phyloP scores from a whole-genome alignment of 2,888 invertebrate species.

The Ischnura elegans region DNA sequence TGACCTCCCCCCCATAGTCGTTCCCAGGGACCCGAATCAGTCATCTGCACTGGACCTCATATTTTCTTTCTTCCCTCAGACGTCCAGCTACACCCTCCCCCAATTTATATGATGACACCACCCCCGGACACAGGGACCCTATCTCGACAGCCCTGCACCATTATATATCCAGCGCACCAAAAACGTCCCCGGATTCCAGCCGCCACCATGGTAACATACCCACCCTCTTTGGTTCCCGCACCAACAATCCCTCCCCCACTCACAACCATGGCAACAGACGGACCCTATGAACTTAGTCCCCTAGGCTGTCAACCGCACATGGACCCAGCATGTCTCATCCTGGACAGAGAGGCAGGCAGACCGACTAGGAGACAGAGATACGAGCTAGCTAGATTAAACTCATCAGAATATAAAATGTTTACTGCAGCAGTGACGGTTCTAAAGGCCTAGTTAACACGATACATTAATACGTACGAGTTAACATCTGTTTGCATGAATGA shows the following conservation, averaged over 20 bases:
- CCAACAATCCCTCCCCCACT: background rate
- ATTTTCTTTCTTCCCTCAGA: background rate
- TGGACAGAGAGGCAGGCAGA: background rate
- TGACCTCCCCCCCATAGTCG: background rate
- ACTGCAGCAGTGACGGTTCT: too few species aligned
- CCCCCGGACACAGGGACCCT: background rate
- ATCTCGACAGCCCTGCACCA: conserved; percentile 17
- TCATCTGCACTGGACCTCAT: background rate
- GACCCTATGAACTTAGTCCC: conserved; percentile 58
- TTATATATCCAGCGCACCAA: conserved; percentile 42
- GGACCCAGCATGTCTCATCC: conserved; percentile 11
- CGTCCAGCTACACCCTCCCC: background rate
- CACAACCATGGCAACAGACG: background rate
- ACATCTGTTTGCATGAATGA: too few species aligned
- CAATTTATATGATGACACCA: background rate
- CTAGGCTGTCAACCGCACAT: conserved; percentile 45
- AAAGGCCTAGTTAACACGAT: too few species aligned
- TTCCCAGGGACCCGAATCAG: background rate
- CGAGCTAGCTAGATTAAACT: background rate
- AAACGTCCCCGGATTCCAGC: background rate
- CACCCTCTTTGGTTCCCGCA: background rate
- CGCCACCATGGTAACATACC: conserved; percentile 1
- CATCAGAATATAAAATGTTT: too few species aligned
- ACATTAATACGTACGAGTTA: too few species aligned
- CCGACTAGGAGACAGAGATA: conserved; percentile 68